These are phyloP conservation scores for Drosophila carrolli DNA, from an alignment of 1,140 invertebrate species.

Conservation along the genomic window DNA sequence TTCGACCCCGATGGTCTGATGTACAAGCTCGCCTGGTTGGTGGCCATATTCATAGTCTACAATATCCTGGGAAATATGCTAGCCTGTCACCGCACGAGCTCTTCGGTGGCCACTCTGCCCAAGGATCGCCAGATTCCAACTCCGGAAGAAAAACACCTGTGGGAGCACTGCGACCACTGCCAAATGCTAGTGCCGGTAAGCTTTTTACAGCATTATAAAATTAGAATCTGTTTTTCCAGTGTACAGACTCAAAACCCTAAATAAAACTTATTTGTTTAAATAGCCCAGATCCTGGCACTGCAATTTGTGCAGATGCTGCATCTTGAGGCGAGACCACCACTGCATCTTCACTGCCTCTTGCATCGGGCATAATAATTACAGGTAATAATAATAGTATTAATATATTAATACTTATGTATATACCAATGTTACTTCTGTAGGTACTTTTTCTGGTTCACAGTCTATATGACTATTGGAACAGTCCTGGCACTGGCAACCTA, in stretches of 20 bases:
- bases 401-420: neutral
- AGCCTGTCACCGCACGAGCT: conserved; percentile 27
- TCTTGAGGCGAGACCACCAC: conserved; percentile 97
- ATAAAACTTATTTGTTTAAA: neutral
- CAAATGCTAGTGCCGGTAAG: conserved; percentile 89
- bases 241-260: too few species aligned
- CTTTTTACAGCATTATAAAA: too few species aligned
- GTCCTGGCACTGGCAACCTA: conserved; percentile 84
- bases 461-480: conserved; percentile 90
- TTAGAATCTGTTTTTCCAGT: too few species aligned
- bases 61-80: conserved; percentile 58
- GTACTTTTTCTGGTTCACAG: conserved; percentile 88
- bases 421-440: neutral
- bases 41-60: conserved; percentile 10
- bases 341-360: conserved; percentile 96
- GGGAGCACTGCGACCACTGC: conserved; percentile 91
- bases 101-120: conserved; percentile 27
- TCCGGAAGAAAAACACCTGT: conserved; percentile 79
- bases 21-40: conserved; percentile 34
- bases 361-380: conserved; percentile 94
- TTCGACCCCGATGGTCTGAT: neutral
- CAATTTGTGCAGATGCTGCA: conserved; percentile 91
- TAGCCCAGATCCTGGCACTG: conserved; percentile 95
- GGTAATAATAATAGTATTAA: conserved; percentile 88
- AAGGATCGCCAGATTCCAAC: conserved; percentile 8